Conservation (phyloP, 2,113 vertebrate species). For the Cavia aperea region DNA sequence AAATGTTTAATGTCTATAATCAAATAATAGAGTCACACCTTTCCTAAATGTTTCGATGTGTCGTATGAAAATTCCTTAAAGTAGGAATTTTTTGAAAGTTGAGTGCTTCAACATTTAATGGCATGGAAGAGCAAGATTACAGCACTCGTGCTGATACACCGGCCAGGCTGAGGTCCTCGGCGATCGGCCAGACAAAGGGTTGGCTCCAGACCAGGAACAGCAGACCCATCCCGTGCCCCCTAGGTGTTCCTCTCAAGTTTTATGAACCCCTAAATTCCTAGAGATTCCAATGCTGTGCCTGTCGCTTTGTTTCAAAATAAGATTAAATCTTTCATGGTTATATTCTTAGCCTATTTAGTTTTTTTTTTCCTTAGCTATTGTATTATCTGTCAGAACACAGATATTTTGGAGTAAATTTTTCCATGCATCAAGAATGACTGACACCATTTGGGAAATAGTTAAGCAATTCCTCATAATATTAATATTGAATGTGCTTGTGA, state of each 20-base stretch:
- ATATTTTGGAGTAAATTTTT: conserved; percentile 13
- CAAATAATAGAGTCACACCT: not conserved
- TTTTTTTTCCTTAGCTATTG: not conserved
- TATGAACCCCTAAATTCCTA: not conserved
- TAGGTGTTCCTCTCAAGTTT: not conserved
- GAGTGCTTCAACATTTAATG: not conserved
- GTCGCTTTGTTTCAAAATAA: not conserved
- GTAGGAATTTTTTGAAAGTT: not conserved
- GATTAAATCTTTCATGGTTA: not conserved
- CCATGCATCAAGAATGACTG: not conserved
- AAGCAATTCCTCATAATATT: not conserved
- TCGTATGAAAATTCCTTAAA: conserved; percentile 16
- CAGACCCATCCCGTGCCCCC: not conserved
- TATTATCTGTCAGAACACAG: not conserved
- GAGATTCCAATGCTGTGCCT: not conserved
- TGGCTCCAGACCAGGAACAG: not conserved
- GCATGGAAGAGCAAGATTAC: not conserved
- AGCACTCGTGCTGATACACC: not conserved
- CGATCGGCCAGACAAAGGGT: not conserved
- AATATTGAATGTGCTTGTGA: not conserved
- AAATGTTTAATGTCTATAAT: not conserved
- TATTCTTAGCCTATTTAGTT: not conserved
- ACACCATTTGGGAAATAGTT: not conserved
- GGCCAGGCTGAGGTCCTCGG: not conserved
- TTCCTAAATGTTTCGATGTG: not conserved